These are phyloP conservation scores for human DNA, from an alignment of 2,113 vertebrate species.

Conservation along the genomic window DNA sequence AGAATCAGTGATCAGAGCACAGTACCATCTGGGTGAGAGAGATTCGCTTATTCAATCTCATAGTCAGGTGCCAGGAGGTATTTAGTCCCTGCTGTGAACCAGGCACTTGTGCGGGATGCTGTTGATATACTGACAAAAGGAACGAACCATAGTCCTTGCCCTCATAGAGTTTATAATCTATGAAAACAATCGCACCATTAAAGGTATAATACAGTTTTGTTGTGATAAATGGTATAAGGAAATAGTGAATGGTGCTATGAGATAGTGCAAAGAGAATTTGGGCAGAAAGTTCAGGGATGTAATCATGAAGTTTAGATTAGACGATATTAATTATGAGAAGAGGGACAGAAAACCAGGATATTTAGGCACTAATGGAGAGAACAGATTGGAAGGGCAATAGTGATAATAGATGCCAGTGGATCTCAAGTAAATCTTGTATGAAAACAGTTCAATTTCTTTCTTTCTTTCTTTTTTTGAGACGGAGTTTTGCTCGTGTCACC, in stretches of 20 bases:
- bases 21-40: neutral
- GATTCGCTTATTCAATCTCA: neutral
- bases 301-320: neutral
- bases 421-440: neutral
- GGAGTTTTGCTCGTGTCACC: no score
- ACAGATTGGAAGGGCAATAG: neutral
- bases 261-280: neutral
- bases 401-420: neutral
- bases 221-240: neutral
- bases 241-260: neutral
- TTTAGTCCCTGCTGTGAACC: neutral
- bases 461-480: no score
- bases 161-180: neutral
- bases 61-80: neutral
- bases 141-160: neutral
- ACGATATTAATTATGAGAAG: neutral
- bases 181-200: neutral
- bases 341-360: neutral
- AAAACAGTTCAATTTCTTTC: neutral
- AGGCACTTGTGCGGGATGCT: neutral
- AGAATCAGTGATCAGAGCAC: neutral
- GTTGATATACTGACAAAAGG: neutral
- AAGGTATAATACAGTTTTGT: neutral
- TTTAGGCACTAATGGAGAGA: neutral
- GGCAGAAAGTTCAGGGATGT: neutral